A percentile compares a stretch with the other conserved stretches of the same genome.
Conservation (phyloP, 2,113 vertebrate species). For the Saimiri boliviensis region DNA sequence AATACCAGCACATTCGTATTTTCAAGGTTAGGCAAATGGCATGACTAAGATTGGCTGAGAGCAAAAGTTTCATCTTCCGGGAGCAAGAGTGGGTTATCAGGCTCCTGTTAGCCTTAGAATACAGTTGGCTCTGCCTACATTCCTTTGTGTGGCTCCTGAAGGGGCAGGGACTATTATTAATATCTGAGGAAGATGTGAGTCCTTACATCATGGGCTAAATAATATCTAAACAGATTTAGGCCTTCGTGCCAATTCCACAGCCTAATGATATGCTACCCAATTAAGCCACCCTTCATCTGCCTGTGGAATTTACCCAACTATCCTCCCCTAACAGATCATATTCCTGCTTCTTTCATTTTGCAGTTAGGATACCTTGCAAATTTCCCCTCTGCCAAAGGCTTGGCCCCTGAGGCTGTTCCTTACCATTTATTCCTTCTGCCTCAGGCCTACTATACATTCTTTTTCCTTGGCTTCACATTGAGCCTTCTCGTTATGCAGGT, state of each 20-base stretch:
- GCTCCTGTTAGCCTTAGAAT: neutral
- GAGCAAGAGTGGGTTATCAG: neutral
- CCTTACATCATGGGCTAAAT: neutral
- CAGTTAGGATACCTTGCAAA: neutral
- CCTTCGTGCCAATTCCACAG: neutral
- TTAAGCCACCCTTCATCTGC: neutral
- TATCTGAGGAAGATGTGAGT: neutral
- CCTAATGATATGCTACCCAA: neutral
- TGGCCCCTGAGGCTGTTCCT: constrained; percentile 26
- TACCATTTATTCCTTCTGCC: constrained; percentile 22
- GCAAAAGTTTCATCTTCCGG: neutral
- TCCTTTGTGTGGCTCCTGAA: neutral
- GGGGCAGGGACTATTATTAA: too few relatives aligned
- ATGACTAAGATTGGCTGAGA: neutral
- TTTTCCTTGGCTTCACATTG: neutral
- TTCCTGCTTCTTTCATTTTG: neutral
- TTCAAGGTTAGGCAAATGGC: neutral
- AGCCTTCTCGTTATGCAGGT: neutral
- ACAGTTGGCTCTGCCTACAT: neutral
- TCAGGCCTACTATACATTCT: neutral
- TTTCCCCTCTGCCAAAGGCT: neutral
- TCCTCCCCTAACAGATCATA: neutral
- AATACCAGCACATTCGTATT: neutral
- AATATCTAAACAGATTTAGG: neutral
- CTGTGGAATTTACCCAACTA: neutral